Conservation (phyloP, 2,888 invertebrate genomes). For the Parasteatoda lunata region DNA sequence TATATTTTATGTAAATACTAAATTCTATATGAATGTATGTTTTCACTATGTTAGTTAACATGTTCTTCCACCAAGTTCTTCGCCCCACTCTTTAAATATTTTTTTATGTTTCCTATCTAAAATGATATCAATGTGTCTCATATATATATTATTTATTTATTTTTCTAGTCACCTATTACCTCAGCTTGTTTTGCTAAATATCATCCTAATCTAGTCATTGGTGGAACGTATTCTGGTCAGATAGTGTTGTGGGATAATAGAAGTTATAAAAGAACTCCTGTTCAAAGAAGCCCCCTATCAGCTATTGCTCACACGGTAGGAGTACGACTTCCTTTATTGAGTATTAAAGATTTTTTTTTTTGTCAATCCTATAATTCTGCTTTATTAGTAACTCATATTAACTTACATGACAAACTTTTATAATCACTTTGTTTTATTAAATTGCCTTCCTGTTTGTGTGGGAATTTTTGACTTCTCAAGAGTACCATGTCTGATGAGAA, state of each 20-base stretch:
- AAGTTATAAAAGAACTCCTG: constrained; percentile 96
- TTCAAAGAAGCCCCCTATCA: constrained; percentile 97
- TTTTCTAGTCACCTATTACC: constrained; percentile 87
- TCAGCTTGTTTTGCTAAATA: constrained; percentile 86
- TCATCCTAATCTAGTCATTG: constrained; percentile 97
- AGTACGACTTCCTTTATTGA: background rate
- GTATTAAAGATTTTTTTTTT: background rate
- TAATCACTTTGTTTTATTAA: too few relatives aligned
- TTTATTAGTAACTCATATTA: background rate
- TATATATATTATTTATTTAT: background rate
- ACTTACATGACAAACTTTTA: too few relatives aligned
- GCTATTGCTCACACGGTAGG: constrained; percentile 90
- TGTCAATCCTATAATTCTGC: background rate
- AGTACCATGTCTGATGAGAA: too few relatives aligned
- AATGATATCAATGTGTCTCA: too few relatives aligned
- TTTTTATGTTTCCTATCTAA: too few relatives aligned
- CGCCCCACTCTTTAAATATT: too few relatives aligned
- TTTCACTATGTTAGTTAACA: too few relatives aligned
- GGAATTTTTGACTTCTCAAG: too few relatives aligned
- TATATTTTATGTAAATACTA: too few relatives aligned
- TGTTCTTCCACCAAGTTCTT: too few relatives aligned
- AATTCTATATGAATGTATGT: too few relatives aligned
- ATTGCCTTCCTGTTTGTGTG: too few relatives aligned
- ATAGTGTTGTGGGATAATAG: constrained; percentile 99
- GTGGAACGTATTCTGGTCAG: constrained; percentile 99